A percentile compares a stretch with the other conserved stretches of the same genome.
phyloP scores from a whole-genome alignment of 2,113 vertebrate species.

The Phylloscopus trochiloides region DNA sequence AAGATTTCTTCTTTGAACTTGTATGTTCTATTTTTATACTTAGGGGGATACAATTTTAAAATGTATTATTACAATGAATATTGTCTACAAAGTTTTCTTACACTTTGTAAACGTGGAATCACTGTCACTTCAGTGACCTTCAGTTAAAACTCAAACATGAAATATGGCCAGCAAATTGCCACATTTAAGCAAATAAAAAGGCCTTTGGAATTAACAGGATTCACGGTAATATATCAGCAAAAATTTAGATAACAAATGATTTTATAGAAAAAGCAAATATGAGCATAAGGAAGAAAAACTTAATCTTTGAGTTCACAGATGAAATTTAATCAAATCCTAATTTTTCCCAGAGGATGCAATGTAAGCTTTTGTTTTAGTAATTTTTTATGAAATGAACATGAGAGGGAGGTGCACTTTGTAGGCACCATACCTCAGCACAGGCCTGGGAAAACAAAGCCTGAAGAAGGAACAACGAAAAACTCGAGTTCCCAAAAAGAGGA shows the following conservation, averaged over 20 bases:
- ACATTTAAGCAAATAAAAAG: background rate
- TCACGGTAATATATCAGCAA: background rate
- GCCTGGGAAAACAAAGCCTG: constrained; percentile 41
- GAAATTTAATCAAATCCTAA: background rate
- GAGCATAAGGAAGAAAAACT: background rate
- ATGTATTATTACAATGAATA: background rate
- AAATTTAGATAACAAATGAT: background rate
- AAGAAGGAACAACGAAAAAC: background rate
- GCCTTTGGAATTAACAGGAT: background rate
- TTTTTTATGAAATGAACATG: background rate
- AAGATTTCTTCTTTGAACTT: background rate
- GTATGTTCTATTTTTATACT: background rate
- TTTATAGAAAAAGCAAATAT: background rate
- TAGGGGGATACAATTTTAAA: background rate
- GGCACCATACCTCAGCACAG: background rate
- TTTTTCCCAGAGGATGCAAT: background rate
- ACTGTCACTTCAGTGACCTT: background rate
- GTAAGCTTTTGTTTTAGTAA: background rate
- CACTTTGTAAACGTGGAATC: background rate
- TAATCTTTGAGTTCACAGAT: background rate
- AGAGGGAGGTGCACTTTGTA: background rate
- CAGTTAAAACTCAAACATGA: background rate
- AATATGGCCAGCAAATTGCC: background rate
- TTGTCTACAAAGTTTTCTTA: background rate
- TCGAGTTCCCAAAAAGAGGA: constrained; percentile 30